Conservation (phyloP, 2,888 invertebrate genomes). For the Phorcus lineatus region DNA sequence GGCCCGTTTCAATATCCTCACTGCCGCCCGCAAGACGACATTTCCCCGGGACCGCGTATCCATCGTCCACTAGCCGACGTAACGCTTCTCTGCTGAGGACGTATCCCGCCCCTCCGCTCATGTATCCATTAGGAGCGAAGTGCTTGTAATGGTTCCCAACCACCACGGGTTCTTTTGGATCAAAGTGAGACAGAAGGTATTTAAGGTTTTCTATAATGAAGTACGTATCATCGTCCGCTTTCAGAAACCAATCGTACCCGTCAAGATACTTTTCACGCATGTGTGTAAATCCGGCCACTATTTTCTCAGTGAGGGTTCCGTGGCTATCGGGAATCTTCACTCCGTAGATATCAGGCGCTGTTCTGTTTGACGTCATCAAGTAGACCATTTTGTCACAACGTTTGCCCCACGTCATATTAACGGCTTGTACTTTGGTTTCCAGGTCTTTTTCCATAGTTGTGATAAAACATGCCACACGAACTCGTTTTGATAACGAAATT, state of each 20-base stretch:
- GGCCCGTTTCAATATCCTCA: slow-evolving; percentile 95
- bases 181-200: slow-evolving; percentile 87
- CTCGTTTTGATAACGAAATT: slow-evolving; percentile 80
- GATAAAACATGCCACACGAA: slow-evolving; percentile 94
- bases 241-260: slow-evolving; percentile 96
- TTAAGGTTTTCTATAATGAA: slow-evolving; percentile 95
- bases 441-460: slow-evolving; percentile 95
- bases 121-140: slow-evolving; percentile 73
- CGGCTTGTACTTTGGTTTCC: slow-evolving; percentile 88
- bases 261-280: slow-evolving; percentile 87
- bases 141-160: slow-evolving; percentile 78
- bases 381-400: slow-evolving; percentile 79
- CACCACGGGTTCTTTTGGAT: slow-evolving; percentile 86
- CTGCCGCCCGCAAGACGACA: slow-evolving; percentile 78
- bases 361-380: slow-evolving; percentile 70
- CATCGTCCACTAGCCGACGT: slow-evolving; percentile 84
- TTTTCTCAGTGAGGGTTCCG: slow-evolving; percentile 96
- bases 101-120: slow-evolving; percentile 80
- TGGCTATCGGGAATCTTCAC: slow-evolving; percentile 92
- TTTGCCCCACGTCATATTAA: slow-evolving; percentile 95
- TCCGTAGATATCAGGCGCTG: slow-evolving; percentile 82
- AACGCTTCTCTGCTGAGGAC: slow-evolving; percentile 89
- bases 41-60: slow-evolving; percentile 82
- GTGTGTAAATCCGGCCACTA: slow-evolving; percentile 92
- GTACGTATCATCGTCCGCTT: slow-evolving; percentile 98